These are phyloP conservation scores for Celastrina argiolus DNA, from an alignment of 2,888 invertebrate species.

Conservation along the genomic window DNA sequence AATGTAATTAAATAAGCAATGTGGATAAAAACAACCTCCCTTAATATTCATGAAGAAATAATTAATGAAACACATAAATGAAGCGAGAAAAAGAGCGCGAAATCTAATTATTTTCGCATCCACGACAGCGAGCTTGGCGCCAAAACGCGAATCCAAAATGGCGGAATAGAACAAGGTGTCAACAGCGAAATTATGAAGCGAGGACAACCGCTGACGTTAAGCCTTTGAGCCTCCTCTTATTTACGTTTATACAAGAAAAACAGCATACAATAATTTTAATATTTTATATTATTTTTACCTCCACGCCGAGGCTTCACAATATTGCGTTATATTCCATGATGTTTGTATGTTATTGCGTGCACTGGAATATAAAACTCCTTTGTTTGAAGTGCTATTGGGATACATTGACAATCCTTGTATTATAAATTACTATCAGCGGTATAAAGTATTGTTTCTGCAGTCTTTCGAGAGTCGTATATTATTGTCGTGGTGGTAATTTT, in stretches of 20 bases:
- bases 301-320: constrained; percentile 3
- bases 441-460: constrained; percentile 4
- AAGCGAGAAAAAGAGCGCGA: constrained; percentile 60
- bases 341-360: constrained; percentile 9
- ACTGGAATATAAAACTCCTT: constrained; percentile 13
- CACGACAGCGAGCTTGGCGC: constrained; percentile 68
- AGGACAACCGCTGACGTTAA: constrained; percentile 63
- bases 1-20: constrained; percentile 7
- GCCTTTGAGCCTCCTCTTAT: constrained; percentile 55
- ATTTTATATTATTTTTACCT: constrained; percentile 16
- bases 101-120: constrained; percentile 74
- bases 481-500: neutral
- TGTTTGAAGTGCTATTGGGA: constrained; percentile 13
- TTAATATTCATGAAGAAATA: constrained; percentile 62
- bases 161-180: constrained; percentile 43
- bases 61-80: constrained; percentile 73
- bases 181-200: constrained; percentile 63
- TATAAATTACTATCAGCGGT: neutral
- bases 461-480: neutral
- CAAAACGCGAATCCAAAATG: constrained; percentile 60
- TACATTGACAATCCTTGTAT: constrained; percentile 1
- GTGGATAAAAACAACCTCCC: constrained; percentile 29
- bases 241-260: constrained; percentile 53
- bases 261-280: constrained; percentile 48
- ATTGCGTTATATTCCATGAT: neutral